Conservation (phyloP, 2,113 vertebrate species). For the Poecile atricapillus region DNA sequence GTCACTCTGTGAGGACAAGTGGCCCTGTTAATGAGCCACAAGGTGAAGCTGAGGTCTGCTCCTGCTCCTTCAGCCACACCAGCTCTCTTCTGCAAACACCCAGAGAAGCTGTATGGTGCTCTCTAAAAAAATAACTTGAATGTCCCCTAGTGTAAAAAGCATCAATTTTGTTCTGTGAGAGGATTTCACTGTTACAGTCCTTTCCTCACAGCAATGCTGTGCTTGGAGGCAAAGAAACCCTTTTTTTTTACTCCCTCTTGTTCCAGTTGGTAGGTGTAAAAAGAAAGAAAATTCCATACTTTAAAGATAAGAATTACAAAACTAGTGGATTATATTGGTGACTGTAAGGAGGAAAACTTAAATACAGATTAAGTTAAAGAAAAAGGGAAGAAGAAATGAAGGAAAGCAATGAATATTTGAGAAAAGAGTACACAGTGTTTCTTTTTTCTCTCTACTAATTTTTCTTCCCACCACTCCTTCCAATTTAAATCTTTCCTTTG, state of each 20-base stretch:
- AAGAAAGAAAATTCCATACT: background rate
- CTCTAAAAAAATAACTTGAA: background rate
- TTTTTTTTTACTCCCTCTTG: background rate
- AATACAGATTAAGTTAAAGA: background rate
- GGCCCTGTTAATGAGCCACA: background rate
- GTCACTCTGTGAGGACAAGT: accelerated
- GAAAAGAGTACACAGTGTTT: background rate
- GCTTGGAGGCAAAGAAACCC: background rate
- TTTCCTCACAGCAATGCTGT: background rate
- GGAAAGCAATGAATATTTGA: background rate
- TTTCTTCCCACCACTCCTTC: background rate
- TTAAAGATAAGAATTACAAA: background rate
- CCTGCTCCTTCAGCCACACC: background rate
- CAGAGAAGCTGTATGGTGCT: background rate
- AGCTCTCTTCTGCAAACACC: background rate
- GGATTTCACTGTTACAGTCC: background rate
- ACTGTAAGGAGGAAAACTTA: background rate
- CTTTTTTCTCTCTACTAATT: background rate
- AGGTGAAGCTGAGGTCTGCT: background rate
- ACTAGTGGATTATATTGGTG: background rate
- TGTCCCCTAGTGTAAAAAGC: background rate
- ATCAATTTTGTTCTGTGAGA: background rate
- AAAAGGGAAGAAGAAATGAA: background rate
- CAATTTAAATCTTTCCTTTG: background rate
- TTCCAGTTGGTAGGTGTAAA: background rate